A percentile compares a stretch with the other conserved stretches of the same genome.
Evolutionary conservation across 2,888 invertebrate species (phyloP).

Genomic region (Dinocampus coccinellae): DNA sequence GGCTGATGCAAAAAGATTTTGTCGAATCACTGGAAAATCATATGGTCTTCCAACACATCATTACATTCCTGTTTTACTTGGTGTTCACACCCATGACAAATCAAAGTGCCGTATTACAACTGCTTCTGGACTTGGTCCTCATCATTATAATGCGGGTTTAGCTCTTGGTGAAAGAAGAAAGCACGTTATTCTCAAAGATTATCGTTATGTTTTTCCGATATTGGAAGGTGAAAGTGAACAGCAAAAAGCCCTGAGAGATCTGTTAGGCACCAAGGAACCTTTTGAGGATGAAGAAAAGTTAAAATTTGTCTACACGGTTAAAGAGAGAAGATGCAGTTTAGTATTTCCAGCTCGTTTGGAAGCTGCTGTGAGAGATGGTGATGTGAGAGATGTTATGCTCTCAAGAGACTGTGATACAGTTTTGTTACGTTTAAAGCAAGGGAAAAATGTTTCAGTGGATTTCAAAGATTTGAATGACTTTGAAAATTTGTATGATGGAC

Average conservation of each 20-base stretch:
- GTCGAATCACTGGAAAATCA: slow-evolving; percentile 84
- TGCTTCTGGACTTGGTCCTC: slow-evolving; percentile 74
- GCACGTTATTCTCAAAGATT: slow-evolving; percentile 78
- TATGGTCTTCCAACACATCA: slow-evolving; percentile 82
- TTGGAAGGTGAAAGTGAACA: slow-evolving; percentile 78
- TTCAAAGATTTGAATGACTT: slow-evolving; percentile 74
- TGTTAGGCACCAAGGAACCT: slow-evolving; percentile 74
- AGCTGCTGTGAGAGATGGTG: slow-evolving; percentile 82
- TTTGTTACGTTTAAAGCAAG: slow-evolving; percentile 79
- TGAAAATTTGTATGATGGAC: slow-evolving; percentile 77
- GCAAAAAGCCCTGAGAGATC: slow-evolving; percentile 75
- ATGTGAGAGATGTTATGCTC: slow-evolving; percentile 82
- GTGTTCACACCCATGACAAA: slow-evolving; percentile 66
- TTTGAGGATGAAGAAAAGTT: slow-evolving; percentile 72
- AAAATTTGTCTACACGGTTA: slow-evolving; percentile 81
- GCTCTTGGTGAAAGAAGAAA: slow-evolving; percentile 77
- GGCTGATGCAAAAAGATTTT: slow-evolving; percentile 84
- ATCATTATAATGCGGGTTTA: slow-evolving; percentile 74
- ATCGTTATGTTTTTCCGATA: slow-evolving; percentile 81
- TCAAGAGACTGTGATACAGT: slow-evolving; percentile 83
- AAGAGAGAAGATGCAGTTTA: slow-evolving; percentile 80
- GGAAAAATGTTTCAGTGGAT: slow-evolving; percentile 82
- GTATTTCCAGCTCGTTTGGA: slow-evolving; percentile 82
- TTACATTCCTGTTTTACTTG: slow-evolving; percentile 82
- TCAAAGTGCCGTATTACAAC: slow-evolving; percentile 78